These are phyloP conservation scores for Montipora cactus DNA, from an alignment of 64 coral and sea anemone genomes.

Conservation along the genomic window DNA sequence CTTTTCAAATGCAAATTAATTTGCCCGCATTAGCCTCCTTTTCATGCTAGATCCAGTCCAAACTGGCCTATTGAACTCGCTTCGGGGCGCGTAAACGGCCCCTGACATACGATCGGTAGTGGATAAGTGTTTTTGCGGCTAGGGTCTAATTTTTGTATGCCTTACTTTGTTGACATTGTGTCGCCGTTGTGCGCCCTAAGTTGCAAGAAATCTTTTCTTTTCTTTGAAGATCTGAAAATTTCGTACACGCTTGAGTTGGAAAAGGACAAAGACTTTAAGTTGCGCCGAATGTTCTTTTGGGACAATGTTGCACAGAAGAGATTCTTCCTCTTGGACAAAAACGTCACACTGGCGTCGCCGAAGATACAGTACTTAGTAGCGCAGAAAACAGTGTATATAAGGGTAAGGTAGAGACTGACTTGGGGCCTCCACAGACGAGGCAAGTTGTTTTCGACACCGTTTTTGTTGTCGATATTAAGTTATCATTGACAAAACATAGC, in stretches of 20 bases:
- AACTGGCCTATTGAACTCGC: no score
- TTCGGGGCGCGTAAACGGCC: no score
- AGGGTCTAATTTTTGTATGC: no score
- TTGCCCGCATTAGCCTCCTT: no score
- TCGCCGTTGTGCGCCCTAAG: neutral
- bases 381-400: neutral
- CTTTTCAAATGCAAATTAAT: no score
- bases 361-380: neutral
- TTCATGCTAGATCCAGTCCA: no score
- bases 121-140: no score
- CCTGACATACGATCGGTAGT: no score
- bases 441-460: no score
- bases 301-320: constrained; percentile 12
- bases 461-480: no score
- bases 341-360: neutral
- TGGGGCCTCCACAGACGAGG: neutral
- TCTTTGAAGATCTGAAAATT: constrained; percentile 51
- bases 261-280: constrained; percentile 50
- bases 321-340: neutral
- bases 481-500: no score
- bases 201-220: neutral
- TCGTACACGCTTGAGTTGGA: constrained; percentile 75
- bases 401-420: neutral
- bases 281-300: constrained; percentile 86
- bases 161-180: no score